Conservation (phyloP, 2,888 invertebrate genomes). For the Sesamia inferens region DNA sequence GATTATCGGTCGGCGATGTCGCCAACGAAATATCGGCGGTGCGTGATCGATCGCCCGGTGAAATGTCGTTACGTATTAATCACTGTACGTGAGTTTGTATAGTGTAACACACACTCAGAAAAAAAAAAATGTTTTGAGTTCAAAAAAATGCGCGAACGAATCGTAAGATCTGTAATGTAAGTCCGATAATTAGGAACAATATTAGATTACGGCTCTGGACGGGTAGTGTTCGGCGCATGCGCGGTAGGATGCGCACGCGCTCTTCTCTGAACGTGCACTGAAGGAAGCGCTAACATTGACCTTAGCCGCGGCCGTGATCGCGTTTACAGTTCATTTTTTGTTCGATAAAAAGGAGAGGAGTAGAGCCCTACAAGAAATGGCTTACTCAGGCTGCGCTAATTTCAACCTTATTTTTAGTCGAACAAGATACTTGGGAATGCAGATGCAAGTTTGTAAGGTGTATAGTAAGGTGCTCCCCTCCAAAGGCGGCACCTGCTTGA, state of each 20-base stretch:
- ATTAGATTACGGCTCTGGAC: conserved; percentile 75
- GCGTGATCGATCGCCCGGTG: conserved; percentile 83
- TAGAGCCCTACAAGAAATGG: conserved; percentile 85
- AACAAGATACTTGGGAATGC: conserved; percentile 58
- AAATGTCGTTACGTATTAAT: conserved; percentile 78
- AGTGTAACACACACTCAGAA: conserved; percentile 49
- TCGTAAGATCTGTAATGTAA: conserved; percentile 53
- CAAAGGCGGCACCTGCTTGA: conserved; percentile 88
- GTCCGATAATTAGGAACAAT: conserved; percentile 66
- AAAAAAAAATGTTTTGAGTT: conserved; percentile 42
- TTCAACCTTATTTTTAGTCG: conserved; percentile 47
- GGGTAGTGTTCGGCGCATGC: conserved; percentile 77
- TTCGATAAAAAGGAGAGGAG: conserved; percentile 91
- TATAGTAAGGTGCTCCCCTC: conserved; percentile 89
- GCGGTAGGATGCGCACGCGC: conserved; percentile 87
- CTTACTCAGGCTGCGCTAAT: conserved; percentile 31
- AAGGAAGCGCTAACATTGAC: conserved; percentile 91
- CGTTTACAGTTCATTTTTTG: conserved; percentile 91
- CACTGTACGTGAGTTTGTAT: conserved; percentile 68
- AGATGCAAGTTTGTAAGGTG: conserved; percentile 82
- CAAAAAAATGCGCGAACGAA: conserved; percentile 63
- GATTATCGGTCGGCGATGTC: conserved; percentile 81
- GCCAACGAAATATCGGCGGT: conserved; percentile 78
- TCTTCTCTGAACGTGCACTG: conserved; percentile 89
- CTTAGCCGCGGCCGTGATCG: conserved; percentile 90